Base-by-base conservation (phyloP, 2,888 invertebrate species). In the Cataglyphis albicans region DNA sequence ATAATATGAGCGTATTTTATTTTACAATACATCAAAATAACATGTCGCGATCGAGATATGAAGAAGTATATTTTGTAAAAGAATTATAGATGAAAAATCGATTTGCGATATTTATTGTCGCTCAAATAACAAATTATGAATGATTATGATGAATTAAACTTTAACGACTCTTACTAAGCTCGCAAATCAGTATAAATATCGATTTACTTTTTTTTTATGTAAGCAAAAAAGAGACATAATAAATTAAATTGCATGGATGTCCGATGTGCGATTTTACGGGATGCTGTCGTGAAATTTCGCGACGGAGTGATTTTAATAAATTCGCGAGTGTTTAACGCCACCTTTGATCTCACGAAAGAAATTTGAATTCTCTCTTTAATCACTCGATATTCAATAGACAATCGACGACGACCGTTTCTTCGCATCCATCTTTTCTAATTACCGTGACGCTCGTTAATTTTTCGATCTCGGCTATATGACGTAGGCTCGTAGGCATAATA, bases 381-480 rank as follows among this genome's bases (percentile, higher is more conserved):
- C 65, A 55, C 38, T 5, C 9, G 38, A 18, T 38, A 12, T 3
- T 67, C 18, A 18, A 18, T n/a, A 6, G 63, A 67, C 1, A 29
- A 29, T 3, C 2, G 32, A 12, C 21, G 15, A 35, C 32, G 32
- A 35, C 6, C 29, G 44, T 35, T 70, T 59, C 6, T 48, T 64
- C 78, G 41, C 25, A 59, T 48, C 18, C 89, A 87, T 84, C 81
- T 67, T 64, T 75, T 83, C 65, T 86, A 84, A 89, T 89, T 86
- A 81, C 57, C 80, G 63, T 84, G 75, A 84, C 64, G 74, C 59
- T 85, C 84, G 81, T 89, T 86, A 86, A 89, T 87, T 89, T 87
- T 82, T 82, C 81, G 57, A 48, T 81, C 85, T 78, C 78, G 81
- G 18, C 57, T 15, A 38, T 57, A 41, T 70, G 44, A 9, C n/a